Evolutionary conservation across 2,888 invertebrate genomes (phyloP), one percentile per base, ranked within the genome.

Genomic region (Tenthredo notha): DNA sequence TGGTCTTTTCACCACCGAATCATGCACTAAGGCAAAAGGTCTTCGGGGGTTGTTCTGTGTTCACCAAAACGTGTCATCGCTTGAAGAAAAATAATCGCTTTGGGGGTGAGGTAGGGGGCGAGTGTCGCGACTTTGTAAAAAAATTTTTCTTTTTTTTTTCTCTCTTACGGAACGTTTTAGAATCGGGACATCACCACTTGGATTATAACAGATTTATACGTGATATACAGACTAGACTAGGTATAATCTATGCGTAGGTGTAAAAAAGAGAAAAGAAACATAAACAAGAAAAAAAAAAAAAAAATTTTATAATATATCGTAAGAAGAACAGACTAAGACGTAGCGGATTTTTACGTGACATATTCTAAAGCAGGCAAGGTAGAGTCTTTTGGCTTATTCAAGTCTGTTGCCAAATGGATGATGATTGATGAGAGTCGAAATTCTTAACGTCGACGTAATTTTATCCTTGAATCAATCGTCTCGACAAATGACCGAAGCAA

Each of bases 51-150:
- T 43, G 74, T 74, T 43, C 43, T 25, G 33, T 43, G 50, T 50
- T 5, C 15, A 54, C 47, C 21, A 65, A 78, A 82, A 85, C 87
- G 88, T 88, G 89, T 90, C 88, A 89, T 88, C 89, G 89, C 86
- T 86, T 61, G 86, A 84, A 84, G 47, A 75, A 83, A 77, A 84
- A 85, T 83, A 85, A 72, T 72, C 33, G 77, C 33, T 3, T 4
- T 33, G n/a, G n/a, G n/a, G n/a, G n/a, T n/a, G n/a, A 33, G 33
- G 4, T 25, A n/a, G 77, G 77, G 50, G 54, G 77, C 10, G 50
- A 21, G 61, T 67, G 67, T 33, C 12, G 33, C 67, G 67, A 33
- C 67, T 67, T 33, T 29, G 33, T 33, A 33, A n/a, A n/a, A n/a
- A n/a, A 67, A 67, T 29, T 67, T 29, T 67, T 2, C n/a, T 18